Evolutionary conservation across 2,113 vertebrate species (phyloP).

Genomic region (Vulpes vulpes): DNA sequence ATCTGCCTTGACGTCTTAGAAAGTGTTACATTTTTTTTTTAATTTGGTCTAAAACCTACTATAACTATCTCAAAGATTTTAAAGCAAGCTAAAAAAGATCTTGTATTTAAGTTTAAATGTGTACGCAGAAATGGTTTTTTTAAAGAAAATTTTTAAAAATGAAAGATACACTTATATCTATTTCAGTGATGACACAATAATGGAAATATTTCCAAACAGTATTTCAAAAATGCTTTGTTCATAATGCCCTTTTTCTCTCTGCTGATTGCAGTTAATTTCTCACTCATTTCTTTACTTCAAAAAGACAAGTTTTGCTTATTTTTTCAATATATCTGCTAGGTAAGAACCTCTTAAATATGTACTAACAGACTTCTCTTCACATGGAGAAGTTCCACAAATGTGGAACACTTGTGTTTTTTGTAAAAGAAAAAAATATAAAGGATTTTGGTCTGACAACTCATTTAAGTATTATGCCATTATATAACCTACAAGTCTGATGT

Average conservation of each 20-base stretch:
- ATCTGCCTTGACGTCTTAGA: neutral
- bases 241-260: too few relatives aligned
- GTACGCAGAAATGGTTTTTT: neutral
- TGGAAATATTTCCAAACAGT: neutral
- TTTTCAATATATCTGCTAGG: neutral
- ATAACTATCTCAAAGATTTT: slow-evolving; percentile 26
- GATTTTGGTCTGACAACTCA: neutral
- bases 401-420: neutral
- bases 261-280: neutral
- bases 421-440: neutral
- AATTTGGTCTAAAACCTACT: neutral
- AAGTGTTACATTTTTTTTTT: neutral
- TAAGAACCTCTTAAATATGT: slow-evolving; percentile 11
- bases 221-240: neutral
- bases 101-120: neutral
- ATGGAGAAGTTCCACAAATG: neutral
- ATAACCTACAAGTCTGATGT: neutral
- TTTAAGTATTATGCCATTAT: neutral
- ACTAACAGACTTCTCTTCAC: neutral
- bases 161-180: neutral
- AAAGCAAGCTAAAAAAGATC: slow-evolving; percentile 17
- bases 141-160: neutral
- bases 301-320: neutral
- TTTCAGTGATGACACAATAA: slow-evolving; percentile 23
- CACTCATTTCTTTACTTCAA: neutral